These are phyloP conservation scores for Sporophila hypoxantha DNA, from an alignment of 2,113 vertebrate genomes.

Conservation along the genomic window DNA sequence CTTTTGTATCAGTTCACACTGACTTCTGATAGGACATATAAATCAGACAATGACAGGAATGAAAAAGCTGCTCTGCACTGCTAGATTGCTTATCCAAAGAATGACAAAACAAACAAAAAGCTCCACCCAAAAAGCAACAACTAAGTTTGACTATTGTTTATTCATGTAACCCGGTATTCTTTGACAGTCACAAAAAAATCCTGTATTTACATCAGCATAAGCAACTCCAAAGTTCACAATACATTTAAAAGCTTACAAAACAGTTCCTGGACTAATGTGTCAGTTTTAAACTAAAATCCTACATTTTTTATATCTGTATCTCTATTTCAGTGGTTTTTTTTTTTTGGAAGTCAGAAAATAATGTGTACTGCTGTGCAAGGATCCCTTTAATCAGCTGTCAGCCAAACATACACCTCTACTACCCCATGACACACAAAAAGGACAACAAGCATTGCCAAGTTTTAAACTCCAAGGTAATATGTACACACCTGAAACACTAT, in stretches of 20 bases:
- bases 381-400: not conserved
- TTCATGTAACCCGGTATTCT: not conserved
- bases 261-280: not conserved
- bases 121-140: not conserved
- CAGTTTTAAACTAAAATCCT: not conserved
- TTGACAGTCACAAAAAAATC: not conserved
- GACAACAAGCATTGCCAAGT: not conserved
- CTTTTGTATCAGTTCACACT: not conserved
- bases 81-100: not conserved
- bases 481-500: not conserved
- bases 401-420: not conserved
- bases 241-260: not conserved
- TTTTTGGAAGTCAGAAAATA: not conserved
- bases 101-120: not conserved
- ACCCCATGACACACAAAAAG: not conserved
- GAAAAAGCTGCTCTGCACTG: not conserved
- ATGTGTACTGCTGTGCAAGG: not conserved
- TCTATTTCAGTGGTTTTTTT: not conserved
- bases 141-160: not conserved
- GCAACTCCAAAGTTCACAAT: not conserved
- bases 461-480: not conserved
- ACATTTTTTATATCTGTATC: not conserved
- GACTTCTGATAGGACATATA: not conserved
- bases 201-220: not conserved
- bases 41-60: not conserved